Conservation (phyloP, 2,888 invertebrate genomes). For the Deladenus siricidicola region DNA sequence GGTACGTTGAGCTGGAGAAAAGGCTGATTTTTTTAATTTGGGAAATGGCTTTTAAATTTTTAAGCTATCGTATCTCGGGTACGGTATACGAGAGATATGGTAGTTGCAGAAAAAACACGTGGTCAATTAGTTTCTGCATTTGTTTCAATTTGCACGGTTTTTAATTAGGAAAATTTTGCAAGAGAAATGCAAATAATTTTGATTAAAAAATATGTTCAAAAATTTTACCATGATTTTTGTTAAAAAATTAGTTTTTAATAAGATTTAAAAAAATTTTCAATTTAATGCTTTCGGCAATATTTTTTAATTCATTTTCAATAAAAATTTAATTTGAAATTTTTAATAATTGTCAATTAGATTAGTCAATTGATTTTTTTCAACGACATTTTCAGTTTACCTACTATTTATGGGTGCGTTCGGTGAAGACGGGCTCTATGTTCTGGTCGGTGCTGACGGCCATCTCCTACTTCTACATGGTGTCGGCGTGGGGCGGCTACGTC, state of each 20-base stretch:
- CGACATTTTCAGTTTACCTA: constrained; percentile 73
- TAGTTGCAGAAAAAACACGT: neutral
- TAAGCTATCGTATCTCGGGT: neutral
- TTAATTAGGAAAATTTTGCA: no score
- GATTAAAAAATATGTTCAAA: neutral
- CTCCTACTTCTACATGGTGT: constrained; percentile 99
- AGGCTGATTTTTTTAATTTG: neutral
- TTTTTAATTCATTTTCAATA: neutral
- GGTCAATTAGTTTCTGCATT: neutral
- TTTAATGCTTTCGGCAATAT: no score
- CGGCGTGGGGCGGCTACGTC: constrained; percentile 99
- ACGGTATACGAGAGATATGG: neutral
- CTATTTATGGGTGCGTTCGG: constrained; percentile 91
- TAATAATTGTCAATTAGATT: neutral
- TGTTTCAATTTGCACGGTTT: neutral
- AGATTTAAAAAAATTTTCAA: no score
- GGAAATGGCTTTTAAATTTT: neutral
- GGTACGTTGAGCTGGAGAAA: constrained; percentile 15
- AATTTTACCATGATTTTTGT: neutral
- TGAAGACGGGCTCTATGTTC: constrained; percentile 92
- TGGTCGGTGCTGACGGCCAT: constrained; percentile 89
- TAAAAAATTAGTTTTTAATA: neutral
- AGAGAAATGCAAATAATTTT: neutral
- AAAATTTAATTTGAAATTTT: neutral
- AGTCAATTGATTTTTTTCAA: neutral